Evolutionary conservation across 2,888 invertebrate genomes (phyloP).

Genomic region (Drosophila acutilabella): DNA sequence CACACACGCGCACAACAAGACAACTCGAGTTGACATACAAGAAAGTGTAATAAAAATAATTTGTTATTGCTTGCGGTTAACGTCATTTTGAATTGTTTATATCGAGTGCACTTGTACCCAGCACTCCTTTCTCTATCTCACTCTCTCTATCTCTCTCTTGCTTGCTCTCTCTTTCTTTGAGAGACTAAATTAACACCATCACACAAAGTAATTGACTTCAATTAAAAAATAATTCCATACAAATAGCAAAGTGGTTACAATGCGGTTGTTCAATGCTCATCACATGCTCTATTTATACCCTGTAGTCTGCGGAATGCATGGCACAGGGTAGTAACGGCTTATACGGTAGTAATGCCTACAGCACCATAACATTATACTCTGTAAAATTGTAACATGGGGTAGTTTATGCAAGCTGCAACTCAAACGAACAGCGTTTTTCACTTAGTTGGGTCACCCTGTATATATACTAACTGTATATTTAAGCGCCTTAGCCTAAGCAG

Average conservation of each 20-base stretch:
- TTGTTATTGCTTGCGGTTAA: constrained; percentile 55
- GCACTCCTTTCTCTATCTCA: constrained; percentile 6
- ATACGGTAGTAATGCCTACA: too few species aligned
- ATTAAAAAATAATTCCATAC: constrained; percentile 76
- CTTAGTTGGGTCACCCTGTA: too few species aligned
- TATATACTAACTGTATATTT: too few species aligned
- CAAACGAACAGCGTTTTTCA: too few species aligned
- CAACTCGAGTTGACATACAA: constrained; percentile 32
- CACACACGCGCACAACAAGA: not conserved
- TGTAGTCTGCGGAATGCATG: not conserved
- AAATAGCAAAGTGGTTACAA: constrained; percentile 41
- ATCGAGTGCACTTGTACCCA: constrained; percentile 24
- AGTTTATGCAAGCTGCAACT: too few species aligned
- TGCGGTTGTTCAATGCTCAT: constrained; percentile 35
- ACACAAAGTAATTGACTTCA: constrained; percentile 83
- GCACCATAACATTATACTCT: too few species aligned
- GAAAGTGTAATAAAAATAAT: constrained; percentile 71
- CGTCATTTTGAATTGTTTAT: constrained; percentile 57
- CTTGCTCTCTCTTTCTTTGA: not conserved
- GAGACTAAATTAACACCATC: constrained; percentile 78
- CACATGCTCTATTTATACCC: constrained; percentile 30
- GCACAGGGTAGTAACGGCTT: not conserved
- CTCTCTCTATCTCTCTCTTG: not conserved
- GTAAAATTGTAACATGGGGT: too few species aligned
- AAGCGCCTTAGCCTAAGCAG: too few species aligned